Percentiles rank a stretch among this genome's conserved stretches.
Conservation (phyloP, 2,888 invertebrate species). For the Uropetala carovei region DNA sequence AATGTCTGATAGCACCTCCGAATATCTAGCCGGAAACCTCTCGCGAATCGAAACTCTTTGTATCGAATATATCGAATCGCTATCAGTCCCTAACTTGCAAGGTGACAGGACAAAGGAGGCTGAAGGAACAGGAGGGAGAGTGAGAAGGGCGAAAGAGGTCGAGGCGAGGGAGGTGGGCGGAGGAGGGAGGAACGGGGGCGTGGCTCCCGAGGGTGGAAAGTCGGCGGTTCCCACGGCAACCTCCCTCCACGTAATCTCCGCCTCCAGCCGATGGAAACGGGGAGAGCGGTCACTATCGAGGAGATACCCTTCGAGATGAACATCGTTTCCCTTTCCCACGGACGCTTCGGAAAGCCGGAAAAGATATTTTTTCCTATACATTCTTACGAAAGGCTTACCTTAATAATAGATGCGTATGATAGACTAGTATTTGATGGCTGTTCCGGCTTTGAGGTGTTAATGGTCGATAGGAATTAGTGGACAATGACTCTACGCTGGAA, state of each 20-base stretch:
- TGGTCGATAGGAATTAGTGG: too few relatives aligned
- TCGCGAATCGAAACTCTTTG: too few relatives aligned
- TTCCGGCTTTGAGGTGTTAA: not conserved
- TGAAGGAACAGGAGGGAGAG: not conserved
- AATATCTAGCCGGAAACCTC: too few relatives aligned
- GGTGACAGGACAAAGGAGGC: too few relatives aligned
- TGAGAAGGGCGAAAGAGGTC: not conserved
- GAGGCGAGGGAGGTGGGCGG: not conserved
- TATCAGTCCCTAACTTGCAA: too few relatives aligned
- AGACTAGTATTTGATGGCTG: not conserved
- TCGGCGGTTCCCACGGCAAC: conserved; percentile 6
- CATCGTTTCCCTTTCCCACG: conserved; percentile 8
- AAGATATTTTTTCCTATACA: not conserved
- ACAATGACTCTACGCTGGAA: too few relatives aligned
- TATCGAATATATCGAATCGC: too few relatives aligned
- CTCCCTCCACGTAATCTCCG: not conserved
- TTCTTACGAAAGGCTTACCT: not conserved
- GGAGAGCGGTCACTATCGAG: not conserved
- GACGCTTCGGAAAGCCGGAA: not conserved
- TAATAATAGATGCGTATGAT: not conserved
- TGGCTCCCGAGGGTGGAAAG: not conserved
- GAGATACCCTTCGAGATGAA: not conserved
- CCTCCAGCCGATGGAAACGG: not conserved
- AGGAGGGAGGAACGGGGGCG: not conserved
- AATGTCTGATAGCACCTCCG: too few relatives aligned